phyloP scores from a whole-genome alignment of 2,113 vertebrate genomes.

The Saccopteryx leptura region DNA sequence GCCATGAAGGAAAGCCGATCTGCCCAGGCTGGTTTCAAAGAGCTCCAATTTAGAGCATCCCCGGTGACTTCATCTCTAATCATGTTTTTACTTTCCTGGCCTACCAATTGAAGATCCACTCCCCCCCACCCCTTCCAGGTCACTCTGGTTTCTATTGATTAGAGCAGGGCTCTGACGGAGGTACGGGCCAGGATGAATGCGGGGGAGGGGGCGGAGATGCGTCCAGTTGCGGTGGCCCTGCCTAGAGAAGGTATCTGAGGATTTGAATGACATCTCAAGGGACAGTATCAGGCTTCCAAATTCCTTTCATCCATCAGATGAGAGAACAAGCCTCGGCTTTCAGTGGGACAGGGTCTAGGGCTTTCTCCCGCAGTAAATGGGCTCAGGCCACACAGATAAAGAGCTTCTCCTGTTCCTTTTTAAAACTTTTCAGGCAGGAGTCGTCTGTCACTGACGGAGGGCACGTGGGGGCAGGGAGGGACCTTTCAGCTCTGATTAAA shows the following conservation, averaged over 20 bases:
- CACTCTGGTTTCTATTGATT: constrained; percentile 73
- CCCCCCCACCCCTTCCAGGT: neutral
- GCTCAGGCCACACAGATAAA: constrained; percentile 98
- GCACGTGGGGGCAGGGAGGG: constrained; percentile 70
- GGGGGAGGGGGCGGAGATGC: constrained; percentile 77
- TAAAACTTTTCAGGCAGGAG: constrained; percentile 85
- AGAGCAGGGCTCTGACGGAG: constrained; percentile 29
- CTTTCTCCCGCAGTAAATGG: constrained; percentile 88
- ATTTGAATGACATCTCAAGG: constrained; percentile 93
- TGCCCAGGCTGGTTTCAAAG: constrained; percentile 57
- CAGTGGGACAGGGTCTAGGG: constrained; percentile 88
- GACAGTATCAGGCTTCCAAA: constrained; percentile 94
- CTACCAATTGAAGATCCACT: constrained; percentile 23
- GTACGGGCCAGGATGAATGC: neutral
- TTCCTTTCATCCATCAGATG: constrained; percentile 93
- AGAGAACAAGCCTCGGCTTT: constrained; percentile 96
- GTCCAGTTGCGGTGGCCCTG: constrained; percentile 80
- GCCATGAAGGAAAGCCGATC: constrained; percentile 70
- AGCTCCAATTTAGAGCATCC: constrained; percentile 66
- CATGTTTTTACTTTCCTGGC: constrained; percentile 55
- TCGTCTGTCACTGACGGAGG: constrained; percentile 86
- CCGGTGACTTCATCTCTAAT: constrained; percentile 68
- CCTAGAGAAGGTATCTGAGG: constrained; percentile 86
- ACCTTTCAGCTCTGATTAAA: constrained; percentile 83
- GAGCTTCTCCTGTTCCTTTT: constrained; percentile 91